Base-by-base conservation (phyloP, 2,113 vertebrate genomes). In the Aptenodytes patagonicus region DNA sequence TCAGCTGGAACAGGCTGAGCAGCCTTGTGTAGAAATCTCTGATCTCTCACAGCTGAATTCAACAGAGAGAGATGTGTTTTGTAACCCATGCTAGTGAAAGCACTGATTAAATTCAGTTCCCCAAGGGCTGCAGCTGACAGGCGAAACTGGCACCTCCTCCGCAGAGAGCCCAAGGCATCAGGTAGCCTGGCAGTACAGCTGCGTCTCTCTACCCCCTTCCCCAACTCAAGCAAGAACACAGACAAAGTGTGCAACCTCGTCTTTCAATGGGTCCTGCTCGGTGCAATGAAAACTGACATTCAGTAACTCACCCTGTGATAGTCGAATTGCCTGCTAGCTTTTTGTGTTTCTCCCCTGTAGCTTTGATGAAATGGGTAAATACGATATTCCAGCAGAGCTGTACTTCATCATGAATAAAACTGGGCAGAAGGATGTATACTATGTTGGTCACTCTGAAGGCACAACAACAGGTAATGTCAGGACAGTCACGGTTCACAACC, bases 391-490 rank as follows among this genome's bases (percentile, higher is more conserved):
- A 36, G 99, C 99, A 31, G 98, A 98, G 7, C 85, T 99, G 69
- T 94, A 99, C 97, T 98, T 98, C 97, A 97, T 99, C 95, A 96
- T 99, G 93, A 98, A 99, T 92, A 98, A 97, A 97, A 99, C 99
- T 0, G 96, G 97, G 22, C 98, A 99, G 93, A 93, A 99, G 31
- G 95, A 99, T 88, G 69, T 99, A 36, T 99, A 97, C 84, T 99
- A 99, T 55, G 36, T 99, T 24, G 99, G 98, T 55, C 99, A 99
- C 96, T 99, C 99, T 12, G 99, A 99, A 98, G 99, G 99, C 13
- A 97, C 99, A 68, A 97, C 99, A 2, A 66, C 98, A 82, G 99
- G 99, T 99, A 98, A 70, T 91, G 26, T 28, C 18, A 71, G 36
- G 8, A 60, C 17, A 47, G 18, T 69, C 64, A 54, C 0, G 0